Conservation (phyloP, 2,888 invertebrate genomes). For the Spatulosminthurus flaviceps region DNA sequence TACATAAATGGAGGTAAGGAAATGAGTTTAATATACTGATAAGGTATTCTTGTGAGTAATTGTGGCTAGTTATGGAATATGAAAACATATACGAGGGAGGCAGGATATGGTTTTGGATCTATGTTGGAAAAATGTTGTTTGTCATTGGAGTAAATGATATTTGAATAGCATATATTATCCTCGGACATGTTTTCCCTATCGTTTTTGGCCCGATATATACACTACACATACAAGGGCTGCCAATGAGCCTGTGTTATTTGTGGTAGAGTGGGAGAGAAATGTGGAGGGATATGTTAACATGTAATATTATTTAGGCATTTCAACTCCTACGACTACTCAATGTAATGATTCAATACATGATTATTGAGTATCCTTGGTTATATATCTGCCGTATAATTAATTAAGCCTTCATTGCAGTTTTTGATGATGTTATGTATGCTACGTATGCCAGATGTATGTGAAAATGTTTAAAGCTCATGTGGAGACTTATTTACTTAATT, state of each 20-base stretch:
- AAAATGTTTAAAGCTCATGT: too few relatives aligned
- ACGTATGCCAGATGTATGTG: too few relatives aligned
- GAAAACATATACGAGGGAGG: not conserved
- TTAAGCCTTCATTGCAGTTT: not conserved
- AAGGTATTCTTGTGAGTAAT: slow-evolving; percentile 5
- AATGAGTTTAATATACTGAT: not conserved
- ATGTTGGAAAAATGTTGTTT: slow-evolving; percentile 46
- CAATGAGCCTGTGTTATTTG: not conserved
- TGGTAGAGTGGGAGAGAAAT: not conserved
- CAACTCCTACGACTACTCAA: slow-evolving; percentile 20
- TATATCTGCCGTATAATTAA: not conserved
- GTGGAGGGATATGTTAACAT: not conserved
- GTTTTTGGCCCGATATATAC: slow-evolving; percentile 2
- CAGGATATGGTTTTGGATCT: slow-evolving; percentile 11
- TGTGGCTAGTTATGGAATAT: not conserved
- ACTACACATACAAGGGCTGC: not conserved
- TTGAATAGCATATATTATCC: slow-evolving; percentile 36
- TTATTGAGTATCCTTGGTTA: slow-evolving; percentile 19
- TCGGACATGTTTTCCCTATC: slow-evolving; percentile 1
- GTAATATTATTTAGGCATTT: slow-evolving; percentile 5
- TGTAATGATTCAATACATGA: not conserved
- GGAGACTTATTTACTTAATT: not conserved
- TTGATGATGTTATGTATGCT: not conserved
- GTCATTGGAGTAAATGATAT: slow-evolving; percentile 52
- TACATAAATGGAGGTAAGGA: too few relatives aligned